Conservation (phyloP, 2,797 vertebrate species). For the Molossus molossus region DNA sequence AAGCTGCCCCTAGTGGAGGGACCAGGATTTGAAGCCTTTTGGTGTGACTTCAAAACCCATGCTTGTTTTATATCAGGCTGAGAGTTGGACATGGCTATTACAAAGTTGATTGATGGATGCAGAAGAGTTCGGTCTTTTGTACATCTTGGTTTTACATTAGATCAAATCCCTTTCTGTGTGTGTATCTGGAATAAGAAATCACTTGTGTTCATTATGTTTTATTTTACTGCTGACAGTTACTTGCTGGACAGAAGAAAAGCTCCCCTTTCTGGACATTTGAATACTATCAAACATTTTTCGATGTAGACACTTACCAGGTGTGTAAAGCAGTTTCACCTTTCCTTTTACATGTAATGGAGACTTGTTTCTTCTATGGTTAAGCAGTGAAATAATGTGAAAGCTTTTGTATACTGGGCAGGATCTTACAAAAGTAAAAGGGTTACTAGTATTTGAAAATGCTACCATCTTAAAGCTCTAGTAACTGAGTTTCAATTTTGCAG, state of each 20-base stretch:
- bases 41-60: neutral
- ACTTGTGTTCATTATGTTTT: slow-evolving; percentile 27
- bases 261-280: slow-evolving; percentile 98
- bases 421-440: slow-evolving; percentile 22
- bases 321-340: slow-evolving; percentile 72
- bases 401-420: neutral
- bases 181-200: neutral
- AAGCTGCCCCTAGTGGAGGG: neutral
- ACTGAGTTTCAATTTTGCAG: slow-evolving; percentile 5
- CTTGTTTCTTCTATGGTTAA: neutral
- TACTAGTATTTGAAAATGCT: slow-evolving; percentile 5
- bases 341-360: neutral
- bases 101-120: neutral
- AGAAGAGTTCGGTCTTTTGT: neutral
- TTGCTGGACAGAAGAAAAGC: slow-evolving; percentile 95
- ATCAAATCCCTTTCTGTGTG: neutral
- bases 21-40: slow-evolving; percentile 28
- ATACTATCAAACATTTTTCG: slow-evolving; percentile 98
- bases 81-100: neutral
- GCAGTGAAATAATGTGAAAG: neutral
- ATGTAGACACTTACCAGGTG: slow-evolving; percentile 97
- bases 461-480: neutral
- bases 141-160: slow-evolving; percentile 4
- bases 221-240: slow-evolving; percentile 91
- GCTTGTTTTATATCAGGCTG: neutral